Percentiles rank a stretch among this genome's conserved stretches.
Conservation (phyloP, 2,888 invertebrate species). For the Philereme vetulata region DNA sequence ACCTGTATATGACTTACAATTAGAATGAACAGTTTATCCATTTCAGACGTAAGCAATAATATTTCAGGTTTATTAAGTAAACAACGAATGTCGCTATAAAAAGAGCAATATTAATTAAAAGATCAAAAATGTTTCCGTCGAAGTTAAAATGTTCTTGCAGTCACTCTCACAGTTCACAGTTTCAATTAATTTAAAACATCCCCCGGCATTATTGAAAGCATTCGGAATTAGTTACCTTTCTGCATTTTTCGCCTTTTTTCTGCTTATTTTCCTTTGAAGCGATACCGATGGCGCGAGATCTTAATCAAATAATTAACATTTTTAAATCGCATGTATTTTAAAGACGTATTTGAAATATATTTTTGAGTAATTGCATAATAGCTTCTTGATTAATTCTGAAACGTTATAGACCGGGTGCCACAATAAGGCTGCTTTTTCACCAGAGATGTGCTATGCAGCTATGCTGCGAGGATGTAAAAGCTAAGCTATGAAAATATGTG, state of each 20-base stretch:
- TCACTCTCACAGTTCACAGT: not conserved
- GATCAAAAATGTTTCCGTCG: no score
- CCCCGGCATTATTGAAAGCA: not conserved
- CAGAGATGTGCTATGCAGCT: no score
- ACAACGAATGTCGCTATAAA: no score
- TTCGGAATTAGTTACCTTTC: not conserved
- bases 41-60: no score
- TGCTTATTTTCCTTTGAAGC: not conserved
- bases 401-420: no score
- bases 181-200: not conserved
- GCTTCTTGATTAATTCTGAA: not conserved
- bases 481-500: no score
- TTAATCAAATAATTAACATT: not conserved
- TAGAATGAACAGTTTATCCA: no score
- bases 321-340: not conserved
- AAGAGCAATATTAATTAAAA: no score
- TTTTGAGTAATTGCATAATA: not conserved
- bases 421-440: no score
- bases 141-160: not conserved
- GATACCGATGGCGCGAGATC: not conserved
- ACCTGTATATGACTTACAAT: no score
- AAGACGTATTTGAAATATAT: not conserved
- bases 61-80: no score
- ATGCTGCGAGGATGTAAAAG: no score
- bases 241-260: not conserved